Base-by-base conservation (phyloP, 2,113 vertebrate species). In the Bujurquina vittata region DNA sequence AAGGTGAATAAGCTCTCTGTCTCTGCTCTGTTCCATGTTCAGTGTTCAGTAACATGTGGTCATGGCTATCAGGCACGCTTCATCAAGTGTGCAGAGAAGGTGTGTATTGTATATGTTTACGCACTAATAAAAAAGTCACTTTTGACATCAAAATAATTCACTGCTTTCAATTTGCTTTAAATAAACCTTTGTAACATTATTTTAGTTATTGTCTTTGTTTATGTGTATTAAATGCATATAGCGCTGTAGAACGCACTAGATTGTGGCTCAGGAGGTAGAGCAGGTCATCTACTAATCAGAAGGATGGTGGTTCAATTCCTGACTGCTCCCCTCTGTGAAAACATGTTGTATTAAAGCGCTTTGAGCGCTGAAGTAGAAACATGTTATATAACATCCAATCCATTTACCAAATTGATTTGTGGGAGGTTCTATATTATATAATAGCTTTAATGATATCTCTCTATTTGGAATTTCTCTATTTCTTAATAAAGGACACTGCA, bases 41-140 rank as follows among this genome's bases (percentile, higher is more conserved):
- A 98, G 97, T 98, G 97, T 77, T 97, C 97, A 10, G 95, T 89
- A 26, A 96, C 96, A 0, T 98, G 97, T 79, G 96, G 95, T 10
- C 87, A 75, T 63, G 97, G 97, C 11, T 77, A 93, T n/a, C 97
- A 97, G 89, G 85, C 85, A 12, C 95, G 97, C 26, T 93, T 95
- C 76, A 89, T 97, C 9, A 96, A 95, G 67, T 98, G 97, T 91
- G 95, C 94, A 4, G 96, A 97, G 67, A 97, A 97, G 93, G 94
- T 94, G 46, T 75, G 83, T 91, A 55, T 76, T 35, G 10, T 14
- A 29, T 69, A 9, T 46, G 35, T 80, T 17, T 75, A 7, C 2
- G 22, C 11, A 17, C 23, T 43, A 9, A 56, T 20, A 7, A 46
- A 29, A 18, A 4, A 29, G 15, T 43, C 3, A 6, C 29, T 37